These are phyloP conservation scores for Hippopotamus amphibius DNA, from an alignment of 2,113 vertebrate genomes.

Conservation along the genomic window DNA sequence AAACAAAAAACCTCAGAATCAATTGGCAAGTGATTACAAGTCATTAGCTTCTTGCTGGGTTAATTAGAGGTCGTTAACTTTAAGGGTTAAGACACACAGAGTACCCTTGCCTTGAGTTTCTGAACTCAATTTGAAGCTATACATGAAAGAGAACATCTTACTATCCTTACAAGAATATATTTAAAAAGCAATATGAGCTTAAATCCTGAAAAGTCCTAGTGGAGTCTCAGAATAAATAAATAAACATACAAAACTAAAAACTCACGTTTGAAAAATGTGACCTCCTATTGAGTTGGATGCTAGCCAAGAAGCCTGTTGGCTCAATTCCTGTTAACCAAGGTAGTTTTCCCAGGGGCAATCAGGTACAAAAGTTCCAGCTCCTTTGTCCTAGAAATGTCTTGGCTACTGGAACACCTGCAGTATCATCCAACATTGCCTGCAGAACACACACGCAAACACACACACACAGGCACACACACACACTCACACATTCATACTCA, in stretches of 20 bases:
- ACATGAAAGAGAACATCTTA: slow-evolving; percentile 60
- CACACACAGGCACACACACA: accelerated
- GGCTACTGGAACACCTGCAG: neutral
- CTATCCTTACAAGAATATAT: slow-evolving; percentile 33
- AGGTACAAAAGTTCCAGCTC: neutral
- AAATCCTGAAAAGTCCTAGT: slow-evolving; percentile 6
- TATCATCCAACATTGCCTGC: neutral
- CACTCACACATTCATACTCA: neutral
- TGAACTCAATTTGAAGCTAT: slow-evolving; percentile 53
- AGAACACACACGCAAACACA: neutral
- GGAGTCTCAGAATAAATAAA: slow-evolving; percentile 50
- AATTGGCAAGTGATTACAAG: slow-evolving; percentile 79
- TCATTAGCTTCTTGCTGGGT: slow-evolving; percentile 79
- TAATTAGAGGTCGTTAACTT: slow-evolving; percentile 81
- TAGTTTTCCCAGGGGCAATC: neutral
- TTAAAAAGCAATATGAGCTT: slow-evolving; percentile 36
- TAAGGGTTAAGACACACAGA: slow-evolving; percentile 58
- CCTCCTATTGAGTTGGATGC: neutral
- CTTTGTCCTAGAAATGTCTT: neutral
- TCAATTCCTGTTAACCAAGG: neutral
- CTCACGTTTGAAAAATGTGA: slow-evolving; percentile 30
- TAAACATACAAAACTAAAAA: slow-evolving; percentile 38
- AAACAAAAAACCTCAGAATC: slow-evolving; percentile 72
- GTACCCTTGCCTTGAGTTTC: slow-evolving; percentile 59
- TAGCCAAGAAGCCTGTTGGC: neutral